These are phyloP conservation scores for Hydrotaea diabolus DNA, from an alignment of 2,888 invertebrate species.

Conservation along the genomic window DNA sequence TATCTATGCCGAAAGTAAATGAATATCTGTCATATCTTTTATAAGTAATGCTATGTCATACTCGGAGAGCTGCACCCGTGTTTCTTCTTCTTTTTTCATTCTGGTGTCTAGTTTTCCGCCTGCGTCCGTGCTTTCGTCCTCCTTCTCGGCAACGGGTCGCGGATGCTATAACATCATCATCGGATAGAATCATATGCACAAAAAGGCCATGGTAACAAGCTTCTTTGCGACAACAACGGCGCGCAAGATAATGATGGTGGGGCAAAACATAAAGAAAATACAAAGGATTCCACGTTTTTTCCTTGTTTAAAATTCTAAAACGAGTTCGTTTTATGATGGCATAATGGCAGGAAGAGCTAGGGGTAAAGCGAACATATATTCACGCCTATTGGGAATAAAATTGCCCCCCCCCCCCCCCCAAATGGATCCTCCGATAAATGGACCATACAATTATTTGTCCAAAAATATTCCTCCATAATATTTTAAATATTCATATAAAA, in stretches of 20 bases:
- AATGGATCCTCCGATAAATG: no score
- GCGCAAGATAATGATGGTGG: not conserved
- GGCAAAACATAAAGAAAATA: not conserved
- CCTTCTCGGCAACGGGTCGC: not conserved
- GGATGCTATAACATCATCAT: slow-evolving; percentile 35
- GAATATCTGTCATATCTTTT: slow-evolving; percentile 65
- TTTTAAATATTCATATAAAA: no score
- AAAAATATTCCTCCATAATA: no score
- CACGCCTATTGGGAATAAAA: no score
- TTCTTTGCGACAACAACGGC: slow-evolving; percentile 31
- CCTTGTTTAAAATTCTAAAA: no score
- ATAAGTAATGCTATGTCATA: slow-evolving; percentile 51
- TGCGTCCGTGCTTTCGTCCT: not conserved
- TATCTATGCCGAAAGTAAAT: slow-evolving; percentile 26
- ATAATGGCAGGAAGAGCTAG: no score
- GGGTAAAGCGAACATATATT: no score
- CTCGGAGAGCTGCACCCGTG: slow-evolving; percentile 56
- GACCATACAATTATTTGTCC: no score
- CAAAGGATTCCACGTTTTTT: not conserved
- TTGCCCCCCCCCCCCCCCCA: no score
- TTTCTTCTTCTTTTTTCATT: slow-evolving; percentile 15
- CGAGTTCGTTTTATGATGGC: no score
- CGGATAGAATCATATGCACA: slow-evolving; percentile 36
- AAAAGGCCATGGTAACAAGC: slow-evolving; percentile 60
- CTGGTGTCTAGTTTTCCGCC: not conserved